phyloP scores from a whole-genome alignment of 2,888 invertebrate species.

The Morpho helenor region DNA sequence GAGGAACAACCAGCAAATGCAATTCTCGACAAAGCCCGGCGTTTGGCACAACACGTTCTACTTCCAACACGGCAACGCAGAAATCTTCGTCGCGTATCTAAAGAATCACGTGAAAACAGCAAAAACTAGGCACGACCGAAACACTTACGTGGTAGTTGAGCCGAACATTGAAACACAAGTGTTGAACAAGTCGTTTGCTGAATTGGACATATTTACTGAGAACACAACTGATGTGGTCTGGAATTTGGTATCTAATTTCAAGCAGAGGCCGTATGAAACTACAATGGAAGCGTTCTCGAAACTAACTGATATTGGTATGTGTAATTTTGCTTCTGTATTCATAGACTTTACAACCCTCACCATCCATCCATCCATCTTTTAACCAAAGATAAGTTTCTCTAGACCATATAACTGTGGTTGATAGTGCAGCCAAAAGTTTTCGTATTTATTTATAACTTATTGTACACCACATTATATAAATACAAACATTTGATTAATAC shows the following conservation, averaged over 20 bases:
- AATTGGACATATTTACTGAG: constrained; percentile 89
- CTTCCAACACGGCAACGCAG: constrained; percentile 93
- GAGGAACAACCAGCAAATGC: constrained; percentile 65
- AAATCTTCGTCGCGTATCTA: constrained; percentile 82
- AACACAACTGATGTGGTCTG: constrained; percentile 83
- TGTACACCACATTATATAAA: too few relatives aligned
- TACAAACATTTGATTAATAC: too few relatives aligned
- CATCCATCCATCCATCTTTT: too few relatives aligned
- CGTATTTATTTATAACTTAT: too few relatives aligned
- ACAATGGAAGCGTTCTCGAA: constrained; percentile 93
- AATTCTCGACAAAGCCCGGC: constrained; percentile 62
- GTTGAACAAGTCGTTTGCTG: constrained; percentile 91
- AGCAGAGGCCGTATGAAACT: constrained; percentile 87
- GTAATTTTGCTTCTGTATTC: background rate
- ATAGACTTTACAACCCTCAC: too few relatives aligned
- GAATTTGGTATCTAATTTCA: constrained; percentile 74
- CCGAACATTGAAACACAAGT: constrained; percentile 81
- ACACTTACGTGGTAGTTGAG: constrained; percentile 82
- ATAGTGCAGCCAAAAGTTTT: too few relatives aligned
- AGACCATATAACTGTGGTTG: too few relatives aligned
- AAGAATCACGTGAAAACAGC: constrained; percentile 82
- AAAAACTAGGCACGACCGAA: constrained; percentile 85
- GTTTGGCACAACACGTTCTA: constrained; percentile 89
- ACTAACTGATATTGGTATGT: constrained; percentile 86
- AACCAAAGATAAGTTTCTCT: too few relatives aligned